These are phyloP conservation scores for Dolichomitus sp. DNA, from an alignment of 2,888 invertebrate species.

Conservation along the genomic window DNA sequence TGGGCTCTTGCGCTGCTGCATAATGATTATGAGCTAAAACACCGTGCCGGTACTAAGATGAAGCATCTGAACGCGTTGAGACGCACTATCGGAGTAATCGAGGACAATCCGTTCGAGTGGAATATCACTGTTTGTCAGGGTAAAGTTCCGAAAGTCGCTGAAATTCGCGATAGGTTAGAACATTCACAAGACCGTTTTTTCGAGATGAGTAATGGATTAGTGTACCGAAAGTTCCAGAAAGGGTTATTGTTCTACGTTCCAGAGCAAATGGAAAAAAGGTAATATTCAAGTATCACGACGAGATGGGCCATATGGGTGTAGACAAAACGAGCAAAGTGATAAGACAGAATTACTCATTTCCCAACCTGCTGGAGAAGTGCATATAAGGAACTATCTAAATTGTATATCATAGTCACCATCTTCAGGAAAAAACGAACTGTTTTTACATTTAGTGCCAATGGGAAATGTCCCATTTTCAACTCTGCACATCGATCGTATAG, in stretches of 20 bases:
- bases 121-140: constrained; percentile 63
- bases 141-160: constrained; percentile 52
- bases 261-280: constrained; percentile 59
- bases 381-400: constrained; percentile 66
- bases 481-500: constrained; percentile 65
- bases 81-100: constrained; percentile 56
- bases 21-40: constrained; percentile 72
- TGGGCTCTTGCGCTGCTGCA: constrained; percentile 76
- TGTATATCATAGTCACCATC: constrained; percentile 61
- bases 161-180: constrained; percentile 45
- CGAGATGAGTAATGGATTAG: constrained; percentile 68
- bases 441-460: constrained; percentile 65
- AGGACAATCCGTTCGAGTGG: constrained; percentile 66
- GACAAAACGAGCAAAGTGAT: constrained; percentile 66
- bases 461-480: constrained; percentile 63
- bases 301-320: constrained; percentile 66
- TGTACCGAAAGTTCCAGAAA: constrained; percentile 62
- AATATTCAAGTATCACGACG: constrained; percentile 67
- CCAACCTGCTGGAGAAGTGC: constrained; percentile 49
- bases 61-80: constrained; percentile 76
- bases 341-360: constrained; percentile 59
- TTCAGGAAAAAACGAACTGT: constrained; percentile 62
- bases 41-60: constrained; percentile 72
- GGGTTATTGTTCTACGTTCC: constrained; percentile 70
- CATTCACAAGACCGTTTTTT: constrained; percentile 47